These are phyloP conservation scores for Drosophila varians DNA, from an alignment of 1,140 invertebrate genomes.

Conservation along the genomic window DNA sequence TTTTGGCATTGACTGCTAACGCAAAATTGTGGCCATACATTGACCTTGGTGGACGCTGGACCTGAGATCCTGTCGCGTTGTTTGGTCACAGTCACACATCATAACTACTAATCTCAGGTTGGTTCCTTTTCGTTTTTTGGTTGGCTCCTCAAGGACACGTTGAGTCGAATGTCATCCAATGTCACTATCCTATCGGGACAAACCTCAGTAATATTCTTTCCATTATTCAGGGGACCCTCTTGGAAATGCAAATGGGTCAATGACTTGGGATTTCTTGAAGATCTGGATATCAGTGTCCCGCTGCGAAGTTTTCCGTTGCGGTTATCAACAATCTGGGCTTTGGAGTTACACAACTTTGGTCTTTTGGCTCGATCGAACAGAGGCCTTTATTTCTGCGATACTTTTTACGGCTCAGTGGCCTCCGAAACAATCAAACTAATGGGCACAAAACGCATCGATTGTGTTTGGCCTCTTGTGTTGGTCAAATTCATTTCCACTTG, in stretches of 20 bases:
- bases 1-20: constrained; percentile 28
- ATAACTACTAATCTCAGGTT: constrained; percentile 40
- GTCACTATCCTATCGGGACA: not conserved
- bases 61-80: constrained; percentile 41
- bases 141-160: constrained; percentile 18
- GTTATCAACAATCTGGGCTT: constrained; percentile 23
- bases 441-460: constrained; percentile 22
- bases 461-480: constrained; percentile 68
- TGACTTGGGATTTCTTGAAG: not conserved
- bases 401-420: constrained; percentile 71
- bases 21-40: constrained; percentile 64
- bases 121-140: constrained; percentile 30
- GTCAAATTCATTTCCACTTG: constrained; percentile 80
- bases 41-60: constrained; percentile 42
- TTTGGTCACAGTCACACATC: constrained; percentile 56
- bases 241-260: constrained; percentile 5
- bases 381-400: constrained; percentile 25
- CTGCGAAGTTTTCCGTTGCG: constrained; percentile 17
- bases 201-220: too few species aligned
- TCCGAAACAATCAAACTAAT: constrained; percentile 65
- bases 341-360: not conserved
- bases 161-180: not conserved
- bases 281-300: constrained; percentile 13
- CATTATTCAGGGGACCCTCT: too few species aligned
- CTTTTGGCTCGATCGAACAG: constrained; percentile 3